Evolutionary conservation across 2,797 vertebrate species (phyloP).

Genomic region (Eutrigla gurnardus): DNA sequence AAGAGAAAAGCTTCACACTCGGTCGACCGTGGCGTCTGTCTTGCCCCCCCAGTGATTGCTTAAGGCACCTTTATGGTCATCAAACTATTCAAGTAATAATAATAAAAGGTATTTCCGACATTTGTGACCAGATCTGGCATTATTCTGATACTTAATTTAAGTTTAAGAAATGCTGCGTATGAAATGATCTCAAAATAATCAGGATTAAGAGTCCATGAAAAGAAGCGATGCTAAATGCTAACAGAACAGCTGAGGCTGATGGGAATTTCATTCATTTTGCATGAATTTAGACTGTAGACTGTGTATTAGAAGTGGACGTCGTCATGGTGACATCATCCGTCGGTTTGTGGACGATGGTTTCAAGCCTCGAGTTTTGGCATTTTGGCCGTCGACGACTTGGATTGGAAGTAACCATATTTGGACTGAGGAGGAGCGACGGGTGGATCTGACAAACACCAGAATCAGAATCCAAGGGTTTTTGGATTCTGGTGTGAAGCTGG

Average conservation of each 20-base stretch:
- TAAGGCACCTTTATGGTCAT: slow-evolving; percentile 55
- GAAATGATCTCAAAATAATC: background rate
- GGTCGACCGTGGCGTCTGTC: slow-evolving; percentile 79
- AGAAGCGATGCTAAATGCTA: background rate
- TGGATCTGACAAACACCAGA: no score
- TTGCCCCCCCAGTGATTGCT: slow-evolving; percentile 66
- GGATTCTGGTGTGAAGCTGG: no score
- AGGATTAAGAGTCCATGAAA: background rate
- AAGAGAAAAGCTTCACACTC: slow-evolving; percentile 85
- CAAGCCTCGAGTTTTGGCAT: no score
- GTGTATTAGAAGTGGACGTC: no score
- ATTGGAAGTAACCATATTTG: no score
- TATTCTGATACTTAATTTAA: background rate
- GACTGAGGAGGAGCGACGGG: no score
- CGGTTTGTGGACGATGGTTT: no score
- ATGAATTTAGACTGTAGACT: no score
- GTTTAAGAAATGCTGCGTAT: background rate
- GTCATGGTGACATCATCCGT: no score
- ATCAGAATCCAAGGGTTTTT: no score
- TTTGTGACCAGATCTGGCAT: background rate
- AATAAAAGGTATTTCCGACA: background rate
- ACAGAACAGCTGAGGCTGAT: background rate
- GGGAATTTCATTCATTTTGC: no score
- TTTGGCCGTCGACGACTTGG: no score
- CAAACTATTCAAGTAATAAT: background rate